Evolutionary conservation across 2,888 invertebrate genomes (phyloP), one percentile per base, ranked within the genome.

Genomic region (Metopia argyrocephala): DNA sequence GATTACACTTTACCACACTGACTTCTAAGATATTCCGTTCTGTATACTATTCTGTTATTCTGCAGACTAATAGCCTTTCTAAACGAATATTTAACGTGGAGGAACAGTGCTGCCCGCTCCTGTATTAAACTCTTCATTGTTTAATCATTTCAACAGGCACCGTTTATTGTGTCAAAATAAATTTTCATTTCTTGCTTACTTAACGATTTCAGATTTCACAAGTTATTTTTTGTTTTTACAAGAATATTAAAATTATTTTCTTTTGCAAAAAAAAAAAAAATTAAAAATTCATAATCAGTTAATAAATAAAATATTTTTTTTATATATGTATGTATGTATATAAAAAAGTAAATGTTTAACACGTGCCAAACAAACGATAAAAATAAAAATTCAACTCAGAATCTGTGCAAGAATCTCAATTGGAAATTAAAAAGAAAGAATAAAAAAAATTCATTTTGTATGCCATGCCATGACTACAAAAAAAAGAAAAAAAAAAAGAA

Each of bases 321-420:
- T 12, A 61, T 23, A 62, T 5, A 48, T 21, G 48, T n/a, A 61
- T 38, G n/a, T 25, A 62, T 3, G 12, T 12, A 0, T 1, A 31
- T 1, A 62, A 48, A 20, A 73, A 45, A n/a, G 15, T 38, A 52
- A 38, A 78, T 78, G 57, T 21, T 28, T 23, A 74, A 74, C 78
- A 79, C 74, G 78, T 79, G 74, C 57, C 68, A 78, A 50, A 50
- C 52, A 15, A 38, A 38, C 56, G 56, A 45, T 73, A 27, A 38
- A 74, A 38, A 65, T 20, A 59, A 59, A 21, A 31, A 20, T 2
- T 27, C 21, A 46, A 50, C 46, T 54, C 18, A 46, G 45, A 38
- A 25, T n/a, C 27, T 56, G 27, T 56, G 27, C 27, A 56, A 27
- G 28, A 57, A 57, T 31, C 28, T 59, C 18, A 28, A 31, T 18